Conservation (phyloP, 2,797 vertebrate genomes). For the Gymnothorax reevesii region DNA sequence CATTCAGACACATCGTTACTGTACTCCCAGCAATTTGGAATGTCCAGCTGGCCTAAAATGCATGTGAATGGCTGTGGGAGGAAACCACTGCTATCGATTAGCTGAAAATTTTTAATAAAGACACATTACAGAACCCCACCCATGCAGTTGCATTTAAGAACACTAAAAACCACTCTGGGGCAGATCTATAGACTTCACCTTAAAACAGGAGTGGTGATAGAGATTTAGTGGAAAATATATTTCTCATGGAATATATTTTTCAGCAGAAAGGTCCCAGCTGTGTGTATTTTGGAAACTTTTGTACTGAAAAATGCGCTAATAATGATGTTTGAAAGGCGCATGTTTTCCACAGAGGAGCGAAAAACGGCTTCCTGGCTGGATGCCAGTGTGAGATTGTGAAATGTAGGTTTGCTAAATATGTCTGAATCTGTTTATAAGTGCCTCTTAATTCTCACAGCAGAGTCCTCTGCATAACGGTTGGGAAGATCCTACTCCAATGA, state of each 20-base stretch:
- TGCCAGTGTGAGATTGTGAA: constrained; percentile 1
- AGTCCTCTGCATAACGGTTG: not conserved
- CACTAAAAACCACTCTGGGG: not conserved
- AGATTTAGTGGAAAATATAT: not conserved
- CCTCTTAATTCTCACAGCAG: not conserved
- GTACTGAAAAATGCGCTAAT: not conserved
- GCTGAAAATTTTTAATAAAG: not conserved
- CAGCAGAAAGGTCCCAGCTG: not conserved
- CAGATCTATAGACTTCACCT: not conserved
- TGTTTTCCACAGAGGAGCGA: not conserved
- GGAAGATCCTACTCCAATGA: not conserved
- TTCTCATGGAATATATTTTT: not conserved
- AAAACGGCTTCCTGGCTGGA: not conserved
- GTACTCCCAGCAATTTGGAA: too few relatives aligned
- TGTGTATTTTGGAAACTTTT: not conserved
- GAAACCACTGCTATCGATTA: not conserved
- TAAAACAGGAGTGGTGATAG: not conserved
- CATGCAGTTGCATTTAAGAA: not conserved
- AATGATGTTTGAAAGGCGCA: not conserved
- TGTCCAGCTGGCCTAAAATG: too few relatives aligned
- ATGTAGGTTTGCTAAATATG: not conserved
- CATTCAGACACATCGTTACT: too few relatives aligned
- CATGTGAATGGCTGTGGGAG: too few relatives aligned
- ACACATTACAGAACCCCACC: not conserved
- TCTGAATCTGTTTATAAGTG: constrained; percentile 5